Percentiles rank a stretch among this genome's conserved stretches.
Evolutionary conservation across 2,797 vertebrate species (phyloP).

Genomic region (Chaunax sp.): DNA sequence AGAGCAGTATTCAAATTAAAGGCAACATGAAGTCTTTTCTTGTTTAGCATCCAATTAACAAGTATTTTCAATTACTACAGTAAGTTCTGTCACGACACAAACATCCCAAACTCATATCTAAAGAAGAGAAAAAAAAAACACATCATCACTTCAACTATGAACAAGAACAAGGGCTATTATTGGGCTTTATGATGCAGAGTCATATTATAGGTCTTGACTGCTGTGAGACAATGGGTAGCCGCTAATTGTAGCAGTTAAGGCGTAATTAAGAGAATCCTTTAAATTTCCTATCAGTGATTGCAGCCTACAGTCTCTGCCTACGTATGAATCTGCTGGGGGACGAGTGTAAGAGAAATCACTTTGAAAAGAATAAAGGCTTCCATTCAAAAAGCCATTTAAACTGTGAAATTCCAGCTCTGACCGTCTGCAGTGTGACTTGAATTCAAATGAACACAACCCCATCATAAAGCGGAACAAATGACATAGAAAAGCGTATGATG

Average conservation of each 20-base stretch:
- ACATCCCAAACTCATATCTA: neutral
- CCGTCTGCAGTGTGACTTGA: constrained; percentile 28
- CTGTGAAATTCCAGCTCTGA: constrained; percentile 28
- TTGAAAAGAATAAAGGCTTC: constrained; percentile 25
- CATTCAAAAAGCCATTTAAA: constrained; percentile 31
- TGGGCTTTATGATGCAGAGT: constrained; percentile 15
- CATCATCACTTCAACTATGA: neutral
- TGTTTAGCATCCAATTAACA: neutral
- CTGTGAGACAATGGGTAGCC: constrained; percentile 37
- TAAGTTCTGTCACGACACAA: neutral
- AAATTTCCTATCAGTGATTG: constrained; percentile 45
- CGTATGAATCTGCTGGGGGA: constrained; percentile 47
- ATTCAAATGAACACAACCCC: constrained; percentile 21
- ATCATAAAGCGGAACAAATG: constrained; percentile 18
- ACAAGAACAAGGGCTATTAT: constrained; percentile 19
- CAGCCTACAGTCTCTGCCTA: constrained; percentile 61
- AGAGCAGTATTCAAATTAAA: neutral
- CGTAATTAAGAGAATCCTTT: constrained; percentile 62
- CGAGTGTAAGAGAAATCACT: constrained; percentile 36
- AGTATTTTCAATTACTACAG: neutral
- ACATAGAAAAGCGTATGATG: neutral
- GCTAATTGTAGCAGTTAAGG: constrained; percentile 43
- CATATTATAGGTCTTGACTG: constrained; percentile 3
- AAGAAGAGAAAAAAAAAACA: constrained; percentile 1
- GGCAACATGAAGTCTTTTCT: neutral